Conservation (phyloP, 2,797 vertebrate genomes). For the Enteromius unitaeniatus region DNA sequence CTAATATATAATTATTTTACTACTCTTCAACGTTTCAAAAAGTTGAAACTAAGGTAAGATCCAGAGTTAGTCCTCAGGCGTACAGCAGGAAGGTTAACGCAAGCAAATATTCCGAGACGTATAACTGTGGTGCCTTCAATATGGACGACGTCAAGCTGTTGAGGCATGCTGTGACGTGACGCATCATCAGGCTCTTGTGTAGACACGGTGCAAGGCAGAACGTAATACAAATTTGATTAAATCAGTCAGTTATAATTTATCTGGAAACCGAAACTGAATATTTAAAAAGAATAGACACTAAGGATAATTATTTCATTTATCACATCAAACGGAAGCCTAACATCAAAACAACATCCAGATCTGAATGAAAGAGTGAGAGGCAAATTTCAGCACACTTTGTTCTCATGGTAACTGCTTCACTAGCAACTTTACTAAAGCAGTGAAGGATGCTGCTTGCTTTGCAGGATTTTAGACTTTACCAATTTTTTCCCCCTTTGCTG, state of each 20-base stretch:
- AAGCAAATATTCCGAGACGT: neutral
- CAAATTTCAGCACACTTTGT: constrained; percentile 43
- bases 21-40: neutral
- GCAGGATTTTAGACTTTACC: neutral
- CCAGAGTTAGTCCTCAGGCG: neutral
- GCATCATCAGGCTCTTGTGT: neutral
- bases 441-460: neutral
- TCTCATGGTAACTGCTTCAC: constrained; percentile 59
- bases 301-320: constrained; percentile 22
- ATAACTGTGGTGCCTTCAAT: neutral
- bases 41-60: neutral
- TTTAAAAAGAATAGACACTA: constrained; percentile 17
- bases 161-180: neutral
- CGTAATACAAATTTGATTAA: constrained; percentile 1
- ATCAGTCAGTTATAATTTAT: constrained; percentile 30
- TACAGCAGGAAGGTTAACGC: neutral
- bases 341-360: constrained; percentile 49
- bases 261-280: constrained; percentile 16
- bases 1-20: neutral
- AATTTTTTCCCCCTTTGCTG: no score
- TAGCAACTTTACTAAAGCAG: constrained; percentile 19
- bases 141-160: constrained; percentile 2
- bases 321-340: constrained; percentile 43
- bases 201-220: neutral
- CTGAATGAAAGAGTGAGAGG: constrained; percentile 36